Evolutionary conservation across 2,797 vertebrate species (phyloP).

Genomic region (Momotus momota): DNA sequence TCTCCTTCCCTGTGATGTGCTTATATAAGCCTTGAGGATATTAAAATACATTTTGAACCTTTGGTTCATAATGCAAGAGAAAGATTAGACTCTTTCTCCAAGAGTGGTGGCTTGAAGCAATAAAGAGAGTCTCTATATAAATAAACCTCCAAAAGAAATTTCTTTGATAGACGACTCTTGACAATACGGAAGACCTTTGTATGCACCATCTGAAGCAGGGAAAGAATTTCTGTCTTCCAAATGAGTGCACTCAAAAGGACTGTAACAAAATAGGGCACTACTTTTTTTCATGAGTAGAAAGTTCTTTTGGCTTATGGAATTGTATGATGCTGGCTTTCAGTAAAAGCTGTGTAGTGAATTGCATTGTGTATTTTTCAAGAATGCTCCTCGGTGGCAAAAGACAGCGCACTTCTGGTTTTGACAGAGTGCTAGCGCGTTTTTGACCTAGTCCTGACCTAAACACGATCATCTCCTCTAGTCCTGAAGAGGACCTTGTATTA

Average conservation of each 20-base stretch:
- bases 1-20: neutral
- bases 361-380: neutral
- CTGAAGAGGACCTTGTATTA: neutral
- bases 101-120: conserved; percentile 31
- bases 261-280: neutral
- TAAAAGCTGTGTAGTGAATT: neutral
- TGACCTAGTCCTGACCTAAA: neutral
- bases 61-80: neutral
- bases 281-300: neutral
- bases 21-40: conserved; percentile 49
- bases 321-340: neutral
- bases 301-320: neutral
- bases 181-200: conserved; percentile 30
- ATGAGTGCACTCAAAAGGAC: neutral
- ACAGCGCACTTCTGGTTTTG: neutral
- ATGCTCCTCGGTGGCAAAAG: neutral
- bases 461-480: neutral
- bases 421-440: neutral
- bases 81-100: conserved; percentile 13
- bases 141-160: conserved; percentile 23
- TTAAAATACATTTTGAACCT: conserved; percentile 51
- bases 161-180: neutral
- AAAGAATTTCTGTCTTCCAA: conserved; percentile 27
- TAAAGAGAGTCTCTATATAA: neutral
- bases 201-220: neutral